Base-by-base conservation (phyloP, 2,113 vertebrate genomes). In the Gadus chalcogrammus region DNA sequence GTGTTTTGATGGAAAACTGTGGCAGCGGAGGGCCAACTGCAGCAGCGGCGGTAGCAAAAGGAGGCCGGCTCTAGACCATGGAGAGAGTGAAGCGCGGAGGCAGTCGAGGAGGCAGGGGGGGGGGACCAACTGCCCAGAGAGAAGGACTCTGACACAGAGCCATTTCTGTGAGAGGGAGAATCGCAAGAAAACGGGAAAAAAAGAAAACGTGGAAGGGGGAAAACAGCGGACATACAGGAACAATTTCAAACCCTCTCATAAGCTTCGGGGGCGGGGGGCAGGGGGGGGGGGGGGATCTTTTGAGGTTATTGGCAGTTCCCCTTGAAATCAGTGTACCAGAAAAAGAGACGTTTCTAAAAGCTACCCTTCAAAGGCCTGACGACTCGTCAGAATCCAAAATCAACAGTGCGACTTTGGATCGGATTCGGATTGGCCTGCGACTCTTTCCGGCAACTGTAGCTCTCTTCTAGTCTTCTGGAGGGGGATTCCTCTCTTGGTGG, bases 1-100 rank as follows among this genome's bases (percentile, higher is more conserved):
- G 88, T 92, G 88, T 87, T 89, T 88, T 88, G 85, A 88, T 90
- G 90, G 86, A 91, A 92, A 91, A 90, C 81, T 76, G 81, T 86
- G 87, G 82, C 77, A 82, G 76, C 85, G 81, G 75, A 78, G 73
- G 74, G 87, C 84, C 88, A 85, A 88, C 84, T 84, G 79, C 79
- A 78, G 87, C 77, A 80, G 74, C 73, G 83, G 81, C 77, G 79
- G 84, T 77, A 88, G 82, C 22, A 16, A 78, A 65, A 82, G 42
- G 82, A 84, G 76, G 81, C 72, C 11, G 9, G 68, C 79, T 73
- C 66, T 79, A 81, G 80, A 72, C 64, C 52, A 52, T 27, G 70
- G 69, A 76, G 73, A 63, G 42, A 62, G 76, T 15, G 59, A 69
- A 24, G 56, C 73, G 83, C 65, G 31, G 35, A 52, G 59, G 59